A percentile compares a stretch with the other conserved stretches of the same genome.
These are phyloP conservation scores for Craseonycteris thonglongyai DNA, from an alignment of 2,113 vertebrate genomes.

Conservation along the genomic window DNA sequence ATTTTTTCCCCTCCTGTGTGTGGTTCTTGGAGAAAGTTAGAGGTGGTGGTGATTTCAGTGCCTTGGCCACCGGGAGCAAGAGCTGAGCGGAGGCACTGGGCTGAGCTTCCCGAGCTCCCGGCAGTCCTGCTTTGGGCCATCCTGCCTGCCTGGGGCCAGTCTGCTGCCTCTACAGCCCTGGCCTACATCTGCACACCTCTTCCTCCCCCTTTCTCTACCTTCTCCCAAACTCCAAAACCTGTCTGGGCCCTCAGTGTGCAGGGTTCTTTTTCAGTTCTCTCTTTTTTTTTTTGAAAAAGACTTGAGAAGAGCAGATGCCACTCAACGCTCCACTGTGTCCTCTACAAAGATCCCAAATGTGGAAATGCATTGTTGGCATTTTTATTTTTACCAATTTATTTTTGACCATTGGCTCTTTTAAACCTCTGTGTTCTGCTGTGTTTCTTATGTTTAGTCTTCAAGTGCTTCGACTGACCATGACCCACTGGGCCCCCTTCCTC, in stretches of 20 bases:
- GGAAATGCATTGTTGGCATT: conserved; percentile 27
- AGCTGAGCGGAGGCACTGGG: conserved; percentile 71
- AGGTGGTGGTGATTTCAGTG: conserved; percentile 79
- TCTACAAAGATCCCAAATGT: conserved; percentile 6
- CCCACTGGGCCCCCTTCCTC: conserved; percentile 92
- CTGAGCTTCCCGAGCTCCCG: neutral
- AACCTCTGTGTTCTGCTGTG: conserved; percentile 69
- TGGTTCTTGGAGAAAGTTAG: conserved; percentile 92
- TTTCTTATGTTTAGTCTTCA: conserved; percentile 86
- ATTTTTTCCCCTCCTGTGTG: conserved; percentile 87
- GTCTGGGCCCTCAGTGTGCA: neutral
- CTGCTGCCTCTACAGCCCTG: neutral
- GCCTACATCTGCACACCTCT: neutral
- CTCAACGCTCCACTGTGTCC: neutral
- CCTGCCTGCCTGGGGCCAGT: neutral
- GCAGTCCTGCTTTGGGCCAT: neutral
- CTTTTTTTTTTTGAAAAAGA: neutral
- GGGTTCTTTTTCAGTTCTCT: neutral
- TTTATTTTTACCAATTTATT: conserved; percentile 28
- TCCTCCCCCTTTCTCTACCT: neutral
- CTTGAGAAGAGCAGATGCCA: conserved; percentile 6
- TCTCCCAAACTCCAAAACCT: conserved; percentile 22
- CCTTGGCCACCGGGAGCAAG: conserved; percentile 62
- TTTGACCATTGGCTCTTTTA: conserved; percentile 23
- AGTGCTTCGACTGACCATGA: conserved; percentile 91